These are phyloP conservation scores for Lagorchestes hirsutus DNA, from an alignment of 2,797 vertebrate species.

Conservation along the genomic window DNA sequence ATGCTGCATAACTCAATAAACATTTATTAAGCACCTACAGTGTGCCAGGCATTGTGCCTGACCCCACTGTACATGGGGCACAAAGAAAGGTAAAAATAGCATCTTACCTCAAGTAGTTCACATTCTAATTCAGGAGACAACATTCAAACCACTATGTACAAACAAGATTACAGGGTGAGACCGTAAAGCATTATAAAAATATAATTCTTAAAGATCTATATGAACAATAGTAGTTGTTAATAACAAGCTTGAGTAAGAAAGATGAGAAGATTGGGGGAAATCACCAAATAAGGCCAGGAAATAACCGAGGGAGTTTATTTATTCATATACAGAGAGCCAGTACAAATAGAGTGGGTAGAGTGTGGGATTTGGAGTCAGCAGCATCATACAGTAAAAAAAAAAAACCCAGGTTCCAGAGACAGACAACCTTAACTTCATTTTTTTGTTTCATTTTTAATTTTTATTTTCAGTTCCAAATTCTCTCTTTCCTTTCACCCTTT, in stretches of 20 bases:
- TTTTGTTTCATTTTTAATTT: not conserved
- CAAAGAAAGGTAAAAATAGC: not conserved
- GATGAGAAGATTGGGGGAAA: not conserved
- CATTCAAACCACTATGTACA: not conserved
- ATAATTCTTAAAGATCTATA: not conserved
- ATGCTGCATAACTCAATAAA: too few relatives aligned
- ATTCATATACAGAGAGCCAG: too few relatives aligned
- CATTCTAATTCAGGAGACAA: too few relatives aligned
- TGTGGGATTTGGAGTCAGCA: too few relatives aligned
- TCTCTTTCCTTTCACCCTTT: not conserved
- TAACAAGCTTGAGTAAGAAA: not conserved
- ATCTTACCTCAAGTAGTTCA: not conserved
- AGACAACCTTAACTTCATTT: not conserved
- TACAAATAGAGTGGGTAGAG: too few relatives aligned
- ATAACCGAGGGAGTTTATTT: too few relatives aligned
- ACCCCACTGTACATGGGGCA: too few relatives aligned
- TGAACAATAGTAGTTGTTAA: not conserved
- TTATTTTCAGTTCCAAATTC: not conserved
- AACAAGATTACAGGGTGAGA: not conserved
- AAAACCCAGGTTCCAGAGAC: not conserved
- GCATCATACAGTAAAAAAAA: not conserved
- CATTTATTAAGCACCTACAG: too few relatives aligned
- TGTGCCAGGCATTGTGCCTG: too few relatives aligned
- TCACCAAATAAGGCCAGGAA: not conserved
- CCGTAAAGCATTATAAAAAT: not conserved